Conservation (phyloP, 2,113 vertebrate species). For the Cervus canadensis region DNA sequence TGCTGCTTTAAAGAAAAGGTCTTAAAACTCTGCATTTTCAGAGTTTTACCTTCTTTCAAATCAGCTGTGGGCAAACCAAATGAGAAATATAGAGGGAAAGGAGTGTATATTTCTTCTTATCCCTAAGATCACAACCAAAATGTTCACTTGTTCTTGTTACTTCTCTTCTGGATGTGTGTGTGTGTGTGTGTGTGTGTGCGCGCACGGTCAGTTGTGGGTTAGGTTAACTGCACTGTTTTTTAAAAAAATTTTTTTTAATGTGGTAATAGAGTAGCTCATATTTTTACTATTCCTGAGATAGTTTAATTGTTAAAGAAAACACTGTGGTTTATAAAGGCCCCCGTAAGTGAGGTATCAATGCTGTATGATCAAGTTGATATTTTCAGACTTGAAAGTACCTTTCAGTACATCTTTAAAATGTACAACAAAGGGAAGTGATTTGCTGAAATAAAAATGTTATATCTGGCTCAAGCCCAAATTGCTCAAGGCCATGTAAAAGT, state of each 20-base stretch:
- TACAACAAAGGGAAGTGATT: conserved; percentile 71
- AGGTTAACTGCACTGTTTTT: neutral
- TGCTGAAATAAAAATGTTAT: conserved; percentile 75
- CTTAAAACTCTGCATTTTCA: neutral
- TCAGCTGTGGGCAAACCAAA: neutral
- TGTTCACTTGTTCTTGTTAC: neutral
- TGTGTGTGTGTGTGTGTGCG: neutral
- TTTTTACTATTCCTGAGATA: neutral
- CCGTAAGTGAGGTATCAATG: neutral
- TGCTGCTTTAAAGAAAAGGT: neutral
- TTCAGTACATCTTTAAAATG: conserved; percentile 68
- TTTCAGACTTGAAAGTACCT: conserved; percentile 68
- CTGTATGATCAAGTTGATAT: conserved; percentile 31
- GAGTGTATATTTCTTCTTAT: neutral
- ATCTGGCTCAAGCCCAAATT: conserved; percentile 68
- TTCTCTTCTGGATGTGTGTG: neutral
- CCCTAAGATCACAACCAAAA: neutral
- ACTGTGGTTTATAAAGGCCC: conserved; percentile 30
- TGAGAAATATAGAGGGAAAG: neutral
- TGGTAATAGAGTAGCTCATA: neutral
- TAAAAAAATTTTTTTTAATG: neutral
- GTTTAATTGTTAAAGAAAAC: conserved; percentile 51
- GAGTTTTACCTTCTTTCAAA: neutral
- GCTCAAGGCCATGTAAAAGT: conserved; percentile 56
- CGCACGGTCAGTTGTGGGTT: neutral